Percentiles rank a stretch among this genome's conserved stretches.
Evolutionary conservation across 2,797 vertebrate genomes (phyloP).

Genomic region (Amphiprion clarkii): DNA sequence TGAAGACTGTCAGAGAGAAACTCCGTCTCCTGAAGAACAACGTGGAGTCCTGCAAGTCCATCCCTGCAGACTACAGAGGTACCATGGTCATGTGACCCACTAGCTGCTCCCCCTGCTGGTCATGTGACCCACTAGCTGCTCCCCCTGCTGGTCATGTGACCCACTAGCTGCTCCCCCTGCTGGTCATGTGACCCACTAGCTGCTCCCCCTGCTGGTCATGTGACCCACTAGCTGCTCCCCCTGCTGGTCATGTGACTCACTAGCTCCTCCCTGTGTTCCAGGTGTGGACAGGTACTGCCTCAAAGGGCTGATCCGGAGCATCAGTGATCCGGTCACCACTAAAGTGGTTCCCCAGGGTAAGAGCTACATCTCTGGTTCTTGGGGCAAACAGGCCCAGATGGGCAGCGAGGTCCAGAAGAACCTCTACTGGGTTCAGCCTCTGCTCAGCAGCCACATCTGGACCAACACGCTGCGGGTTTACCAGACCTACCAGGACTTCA

Average conservation of each 20-base stretch:
- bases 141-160: no score
- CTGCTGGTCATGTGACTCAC: no score
- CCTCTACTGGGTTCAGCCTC: conserved; percentile 79
- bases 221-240: no score
- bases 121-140: no score
- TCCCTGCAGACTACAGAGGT: conserved; percentile 78
- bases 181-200: no score
- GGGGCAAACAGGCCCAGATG: conserved; percentile 76
- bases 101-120: no score
- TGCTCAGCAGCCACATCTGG: conserved; percentile 67
- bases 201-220: no score
- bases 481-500: conserved; percentile 73
- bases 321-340: conserved; percentile 72
- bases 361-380: conserved; percentile 74
- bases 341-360: conserved; percentile 73
- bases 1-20: conserved; percentile 75
- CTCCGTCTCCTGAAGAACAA: conserved; percentile 78
- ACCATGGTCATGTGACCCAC: conserved; percentile 3
- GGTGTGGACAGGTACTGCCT: conserved; percentile 58
- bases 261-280: conserved; percentile 30
- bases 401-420: conserved; percentile 18
- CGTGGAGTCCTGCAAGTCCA: conserved; percentile 74
- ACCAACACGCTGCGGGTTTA: conserved; percentile 72
- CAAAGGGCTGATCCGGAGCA: conserved; percentile 74
- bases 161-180: no score